Conservation (phyloP, 1,140 invertebrate genomes). For the Pollicipes pollicipes region DNA sequence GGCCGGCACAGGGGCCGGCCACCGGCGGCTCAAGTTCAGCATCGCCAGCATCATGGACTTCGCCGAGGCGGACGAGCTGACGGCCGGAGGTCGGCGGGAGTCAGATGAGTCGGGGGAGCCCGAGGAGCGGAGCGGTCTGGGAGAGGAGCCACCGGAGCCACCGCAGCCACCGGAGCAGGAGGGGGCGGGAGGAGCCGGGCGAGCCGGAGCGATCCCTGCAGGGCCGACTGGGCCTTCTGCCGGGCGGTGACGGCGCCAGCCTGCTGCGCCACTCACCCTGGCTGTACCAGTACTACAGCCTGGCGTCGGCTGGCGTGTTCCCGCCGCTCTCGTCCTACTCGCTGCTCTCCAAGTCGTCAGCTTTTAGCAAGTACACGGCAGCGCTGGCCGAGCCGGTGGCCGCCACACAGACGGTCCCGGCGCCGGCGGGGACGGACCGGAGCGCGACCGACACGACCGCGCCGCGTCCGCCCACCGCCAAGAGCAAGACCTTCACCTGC, state of each 20-base stretch:
- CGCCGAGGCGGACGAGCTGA: neutral
- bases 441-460: constrained; percentile 13
- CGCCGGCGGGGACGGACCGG: constrained; percentile 4
- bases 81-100: too few species aligned
- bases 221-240: neutral
- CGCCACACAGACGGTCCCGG: constrained; percentile 4
- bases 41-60: constrained; percentile 5
- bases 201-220: too few species aligned
- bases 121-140: too few species aligned
- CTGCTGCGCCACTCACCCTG: neutral
- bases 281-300: constrained; percentile 6
- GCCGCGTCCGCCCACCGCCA: constrained; percentile 16
- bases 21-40: constrained; percentile 4
- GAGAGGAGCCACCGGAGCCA: too few species aligned
- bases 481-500: constrained; percentile 75
- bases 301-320: neutral
- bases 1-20: neutral
- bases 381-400: neutral
- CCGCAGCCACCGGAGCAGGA: too few species aligned
- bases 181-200: too few species aligned
- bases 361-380: neutral
- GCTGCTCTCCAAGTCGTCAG: constrained; percentile 5
- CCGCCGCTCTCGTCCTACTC: constrained; percentile 2
- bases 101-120: too few species aligned
- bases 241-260: neutral